These are phyloP conservation scores for Cirrhinus molitorella DNA, from an alignment of 2,797 vertebrate species.

Conservation along the genomic window DNA sequence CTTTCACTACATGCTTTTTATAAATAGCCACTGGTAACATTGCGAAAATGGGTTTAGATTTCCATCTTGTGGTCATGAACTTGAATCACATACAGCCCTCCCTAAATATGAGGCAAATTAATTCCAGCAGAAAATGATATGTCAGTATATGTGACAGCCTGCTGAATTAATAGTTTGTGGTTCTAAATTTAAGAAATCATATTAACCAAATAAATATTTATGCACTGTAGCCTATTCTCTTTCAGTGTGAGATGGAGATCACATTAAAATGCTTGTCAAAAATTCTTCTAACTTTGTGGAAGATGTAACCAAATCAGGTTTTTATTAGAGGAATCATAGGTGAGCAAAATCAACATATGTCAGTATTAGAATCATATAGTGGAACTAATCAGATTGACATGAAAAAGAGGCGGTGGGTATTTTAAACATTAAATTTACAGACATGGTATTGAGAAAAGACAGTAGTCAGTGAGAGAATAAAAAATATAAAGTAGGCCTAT, in stretches of 20 bases:
- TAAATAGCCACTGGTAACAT: not conserved
- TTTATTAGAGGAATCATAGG: not conserved
- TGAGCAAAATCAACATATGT: not conserved
- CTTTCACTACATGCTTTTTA: not conserved
- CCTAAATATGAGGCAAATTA: not conserved
- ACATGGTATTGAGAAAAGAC: not conserved
- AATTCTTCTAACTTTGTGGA: not conserved
- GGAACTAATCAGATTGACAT: not conserved
- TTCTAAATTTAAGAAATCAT: not conserved
- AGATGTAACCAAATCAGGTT: not conserved
- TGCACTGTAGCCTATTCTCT: not conserved
- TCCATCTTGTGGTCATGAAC: conserved; percentile 22
- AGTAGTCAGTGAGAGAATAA: not conserved
- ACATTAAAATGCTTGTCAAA: no score
- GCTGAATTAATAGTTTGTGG: not conserved
- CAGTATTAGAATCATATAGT: not conserved
- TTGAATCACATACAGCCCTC: not conserved
- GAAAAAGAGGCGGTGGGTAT: not conserved
- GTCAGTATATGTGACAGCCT: not conserved
- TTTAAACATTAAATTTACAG: not conserved
- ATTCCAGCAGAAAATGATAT: not conserved
- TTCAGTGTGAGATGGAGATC: not conserved
- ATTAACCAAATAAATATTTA: not conserved
- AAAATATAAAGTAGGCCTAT: not conserved
- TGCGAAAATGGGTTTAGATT: conserved; percentile 2